A percentile compares a stretch with the other conserved stretches of the same genome.
Conservation (phyloP, 2,888 invertebrate species). For the Periphyllus acericola region DNA sequence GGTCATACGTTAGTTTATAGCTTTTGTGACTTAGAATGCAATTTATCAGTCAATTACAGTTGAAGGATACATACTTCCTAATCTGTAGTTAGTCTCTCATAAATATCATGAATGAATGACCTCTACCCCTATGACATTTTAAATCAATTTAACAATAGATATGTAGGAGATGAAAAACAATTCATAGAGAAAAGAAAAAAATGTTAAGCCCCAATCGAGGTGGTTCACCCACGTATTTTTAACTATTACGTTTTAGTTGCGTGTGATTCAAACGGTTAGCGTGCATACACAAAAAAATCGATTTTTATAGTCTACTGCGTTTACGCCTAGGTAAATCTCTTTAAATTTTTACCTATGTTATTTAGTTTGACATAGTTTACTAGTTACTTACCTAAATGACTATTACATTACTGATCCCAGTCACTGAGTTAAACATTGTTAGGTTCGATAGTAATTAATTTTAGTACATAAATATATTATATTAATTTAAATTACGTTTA, state of each 20-base stretch:
- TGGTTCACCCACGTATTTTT: neutral
- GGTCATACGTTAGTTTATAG: neutral
- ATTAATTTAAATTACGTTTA: slow-evolving; percentile 39
- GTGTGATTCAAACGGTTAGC: neutral
- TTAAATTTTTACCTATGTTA: neutral
- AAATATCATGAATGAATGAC: slow-evolving; percentile 50
- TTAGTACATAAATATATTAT: neutral
- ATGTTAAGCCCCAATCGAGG: neutral
- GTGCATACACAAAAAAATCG: slow-evolving; percentile 24
- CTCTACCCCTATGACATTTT: slow-evolving; percentile 49
- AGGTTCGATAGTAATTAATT: slow-evolving; percentile 2
- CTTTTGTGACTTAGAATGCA: slow-evolving; percentile 31
- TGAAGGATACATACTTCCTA: slow-evolving; percentile 52
- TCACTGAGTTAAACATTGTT: slow-evolving; percentile 25
- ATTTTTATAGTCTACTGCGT: slow-evolving; percentile 5
- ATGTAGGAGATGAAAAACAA: neutral
- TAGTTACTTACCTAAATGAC: slow-evolving; percentile 29
- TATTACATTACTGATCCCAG: neutral
- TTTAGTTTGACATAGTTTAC: neutral
- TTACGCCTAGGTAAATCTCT: slow-evolving; percentile 14
- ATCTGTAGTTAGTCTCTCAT: slow-evolving; percentile 45
- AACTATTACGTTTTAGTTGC: neutral
- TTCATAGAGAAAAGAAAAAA: slow-evolving; percentile 1
- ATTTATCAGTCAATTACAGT: slow-evolving; percentile 50
- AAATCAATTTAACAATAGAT: slow-evolving; percentile 50